Evolutionary conservation across 2,797 vertebrate species (phyloP).

Genomic region (Pitangus sulphuratus): DNA sequence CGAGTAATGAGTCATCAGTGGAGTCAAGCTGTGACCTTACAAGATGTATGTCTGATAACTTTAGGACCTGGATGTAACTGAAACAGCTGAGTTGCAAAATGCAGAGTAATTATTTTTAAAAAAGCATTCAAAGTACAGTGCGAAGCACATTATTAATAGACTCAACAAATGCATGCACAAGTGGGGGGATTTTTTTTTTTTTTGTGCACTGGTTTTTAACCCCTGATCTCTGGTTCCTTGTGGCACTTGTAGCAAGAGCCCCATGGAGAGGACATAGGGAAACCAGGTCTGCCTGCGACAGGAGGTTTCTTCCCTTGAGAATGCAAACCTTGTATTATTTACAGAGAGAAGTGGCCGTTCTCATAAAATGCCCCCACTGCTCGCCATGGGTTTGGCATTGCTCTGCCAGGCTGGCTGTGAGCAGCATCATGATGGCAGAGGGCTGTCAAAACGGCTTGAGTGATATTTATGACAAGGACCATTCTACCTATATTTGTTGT

Average conservation of each 20-base stretch:
- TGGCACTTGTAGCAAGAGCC: not conserved
- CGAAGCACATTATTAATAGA: not conserved
- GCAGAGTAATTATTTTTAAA: not conserved
- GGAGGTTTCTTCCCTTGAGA: not conserved
- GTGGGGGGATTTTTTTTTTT: not conserved
- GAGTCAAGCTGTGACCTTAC: not conserved
- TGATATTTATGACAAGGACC: not conserved
- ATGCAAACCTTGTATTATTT: not conserved
- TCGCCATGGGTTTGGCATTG: rapidly evolving
- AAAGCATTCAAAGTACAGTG: not conserved
- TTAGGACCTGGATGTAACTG: not conserved
- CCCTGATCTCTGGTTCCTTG: not conserved
- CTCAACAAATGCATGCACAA: not conserved
- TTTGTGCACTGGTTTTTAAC: not conserved
- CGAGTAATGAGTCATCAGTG: not conserved
- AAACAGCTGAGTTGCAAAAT: not conserved
- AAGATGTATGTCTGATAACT: not conserved
- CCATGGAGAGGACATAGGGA: rapidly evolving
- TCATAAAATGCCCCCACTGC: not conserved
- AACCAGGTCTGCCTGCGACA: not conserved
- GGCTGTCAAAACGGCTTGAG: not conserved
- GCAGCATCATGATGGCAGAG: not conserved
- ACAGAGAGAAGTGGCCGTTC: not conserved
- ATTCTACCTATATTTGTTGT: not conserved
- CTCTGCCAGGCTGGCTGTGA: not conserved